Evolutionary conservation across 2,113 vertebrate genomes (phyloP).

Genomic region (Alouatta palliata): DNA sequence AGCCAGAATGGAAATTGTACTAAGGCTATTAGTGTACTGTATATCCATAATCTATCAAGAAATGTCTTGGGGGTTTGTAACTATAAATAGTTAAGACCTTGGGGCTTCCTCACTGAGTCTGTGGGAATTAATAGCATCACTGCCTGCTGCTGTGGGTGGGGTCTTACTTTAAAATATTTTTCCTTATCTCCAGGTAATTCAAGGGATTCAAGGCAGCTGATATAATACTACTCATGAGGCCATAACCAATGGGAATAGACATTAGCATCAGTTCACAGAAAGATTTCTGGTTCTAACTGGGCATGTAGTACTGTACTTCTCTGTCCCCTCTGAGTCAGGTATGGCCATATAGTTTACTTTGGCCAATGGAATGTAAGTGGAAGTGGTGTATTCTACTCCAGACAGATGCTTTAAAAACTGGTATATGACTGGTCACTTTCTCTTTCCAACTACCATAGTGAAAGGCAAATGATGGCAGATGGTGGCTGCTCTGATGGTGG

Average conservation of each 20-base stretch:
- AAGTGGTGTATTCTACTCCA: neutral
- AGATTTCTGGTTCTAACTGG: neutral
- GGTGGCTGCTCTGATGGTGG: neutral
- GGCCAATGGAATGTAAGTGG: neutral
- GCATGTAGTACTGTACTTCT: neutral
- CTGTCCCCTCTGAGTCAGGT: neutral
- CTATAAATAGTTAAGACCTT: slow-evolving; percentile 50
- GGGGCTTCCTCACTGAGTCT: neutral
- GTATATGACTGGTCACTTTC: neutral
- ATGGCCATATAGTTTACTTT: neutral
- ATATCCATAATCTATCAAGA: slow-evolving; percentile 38
- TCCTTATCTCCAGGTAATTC: neutral
- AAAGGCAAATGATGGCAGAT: neutral
- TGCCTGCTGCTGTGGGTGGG: neutral
- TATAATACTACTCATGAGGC: neutral
- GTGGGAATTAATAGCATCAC: neutral
- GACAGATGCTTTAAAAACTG: neutral
- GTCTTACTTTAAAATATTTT: neutral
- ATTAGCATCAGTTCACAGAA: neutral
- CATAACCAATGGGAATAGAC: neutral
- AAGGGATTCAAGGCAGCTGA: neutral
- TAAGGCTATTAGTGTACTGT: neutral
- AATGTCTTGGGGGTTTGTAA: slow-evolving; percentile 29
- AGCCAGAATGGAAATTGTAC: slow-evolving; percentile 47
- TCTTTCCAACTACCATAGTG: neutral